A percentile compares a stretch with the other conserved stretches of the same genome.
phyloP scores from a whole-genome alignment of 2,797 vertebrate genomes.

The Alosa sapidissima region DNA sequence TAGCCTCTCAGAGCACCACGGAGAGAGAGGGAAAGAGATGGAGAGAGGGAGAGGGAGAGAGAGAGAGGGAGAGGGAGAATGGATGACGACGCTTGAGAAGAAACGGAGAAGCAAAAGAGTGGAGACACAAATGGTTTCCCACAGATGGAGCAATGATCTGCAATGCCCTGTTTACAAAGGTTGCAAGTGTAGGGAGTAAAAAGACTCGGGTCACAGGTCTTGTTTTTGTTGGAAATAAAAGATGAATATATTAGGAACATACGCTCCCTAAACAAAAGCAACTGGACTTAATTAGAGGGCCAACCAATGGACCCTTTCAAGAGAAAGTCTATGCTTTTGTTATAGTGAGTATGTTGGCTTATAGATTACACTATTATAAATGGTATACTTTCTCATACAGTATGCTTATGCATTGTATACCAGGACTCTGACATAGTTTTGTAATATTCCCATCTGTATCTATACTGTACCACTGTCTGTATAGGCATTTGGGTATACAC shows the following conservation, averaged over 20 bases:
- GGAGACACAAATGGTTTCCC: background rate
- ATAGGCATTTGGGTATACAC: background rate
- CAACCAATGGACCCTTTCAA: no score
- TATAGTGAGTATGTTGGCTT: background rate
- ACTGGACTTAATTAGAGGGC: background rate
- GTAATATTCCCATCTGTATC: background rate
- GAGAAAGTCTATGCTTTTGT: background rate
- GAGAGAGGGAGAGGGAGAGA: background rate
- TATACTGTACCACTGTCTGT: no score
- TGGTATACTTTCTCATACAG: background rate
- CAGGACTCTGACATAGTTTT: background rate
- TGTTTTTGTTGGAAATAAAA: slow-evolving; percentile 4
- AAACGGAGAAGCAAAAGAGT: background rate
- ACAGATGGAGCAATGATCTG: background rate
- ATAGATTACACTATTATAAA: background rate
- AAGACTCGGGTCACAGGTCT: slow-evolving; percentile 9
- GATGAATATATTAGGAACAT: slow-evolving; percentile 6
- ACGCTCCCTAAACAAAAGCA: slow-evolving; percentile 2
- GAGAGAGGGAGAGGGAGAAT: background rate
- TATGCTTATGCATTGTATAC: background rate
- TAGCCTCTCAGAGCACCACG: background rate
- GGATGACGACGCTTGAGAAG: background rate
- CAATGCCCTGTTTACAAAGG: background rate
- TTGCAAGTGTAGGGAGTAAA: background rate
- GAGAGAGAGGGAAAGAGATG: background rate